Conservation (phyloP, 2,113 vertebrate species). For the Ammospiza caudacuta region DNA sequence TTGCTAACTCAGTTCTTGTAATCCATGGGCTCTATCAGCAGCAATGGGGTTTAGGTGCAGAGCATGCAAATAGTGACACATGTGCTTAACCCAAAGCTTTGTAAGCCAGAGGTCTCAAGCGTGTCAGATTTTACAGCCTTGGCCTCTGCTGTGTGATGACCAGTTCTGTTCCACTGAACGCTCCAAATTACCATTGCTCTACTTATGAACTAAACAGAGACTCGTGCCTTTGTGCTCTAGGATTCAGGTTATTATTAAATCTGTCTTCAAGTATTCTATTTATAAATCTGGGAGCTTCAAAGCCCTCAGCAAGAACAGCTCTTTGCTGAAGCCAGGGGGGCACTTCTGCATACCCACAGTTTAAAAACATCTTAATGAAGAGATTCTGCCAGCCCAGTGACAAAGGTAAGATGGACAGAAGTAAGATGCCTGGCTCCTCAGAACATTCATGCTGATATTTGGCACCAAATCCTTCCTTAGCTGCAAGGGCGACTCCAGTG, state of each 20-base stretch:
- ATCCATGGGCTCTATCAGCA: background rate
- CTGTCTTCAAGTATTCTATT: background rate
- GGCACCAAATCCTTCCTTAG: background rate
- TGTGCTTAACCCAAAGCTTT: background rate
- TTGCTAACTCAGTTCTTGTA: background rate
- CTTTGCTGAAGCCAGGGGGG: background rate
- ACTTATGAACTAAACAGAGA: background rate
- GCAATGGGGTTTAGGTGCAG: background rate
- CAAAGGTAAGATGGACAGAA: background rate
- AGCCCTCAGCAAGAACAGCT: background rate
- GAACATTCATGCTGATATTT: background rate
- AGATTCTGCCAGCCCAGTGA: background rate
- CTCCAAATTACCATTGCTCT: background rate
- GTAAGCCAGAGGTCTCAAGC: background rate
- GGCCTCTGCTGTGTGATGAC: background rate
- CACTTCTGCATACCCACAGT: background rate
- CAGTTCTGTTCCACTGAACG: background rate
- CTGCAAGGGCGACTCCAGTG: background rate
- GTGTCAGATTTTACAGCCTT: background rate
- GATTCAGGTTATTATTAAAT: background rate
- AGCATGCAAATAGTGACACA: background rate
- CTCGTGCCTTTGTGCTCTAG: background rate
- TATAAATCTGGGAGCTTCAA: background rate
- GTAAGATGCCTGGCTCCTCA: background rate
- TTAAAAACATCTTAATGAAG: background rate